These are phyloP conservation scores for Podarcis cretensis DNA, from an alignment of 2,113 vertebrate species.

Conservation along the genomic window DNA sequence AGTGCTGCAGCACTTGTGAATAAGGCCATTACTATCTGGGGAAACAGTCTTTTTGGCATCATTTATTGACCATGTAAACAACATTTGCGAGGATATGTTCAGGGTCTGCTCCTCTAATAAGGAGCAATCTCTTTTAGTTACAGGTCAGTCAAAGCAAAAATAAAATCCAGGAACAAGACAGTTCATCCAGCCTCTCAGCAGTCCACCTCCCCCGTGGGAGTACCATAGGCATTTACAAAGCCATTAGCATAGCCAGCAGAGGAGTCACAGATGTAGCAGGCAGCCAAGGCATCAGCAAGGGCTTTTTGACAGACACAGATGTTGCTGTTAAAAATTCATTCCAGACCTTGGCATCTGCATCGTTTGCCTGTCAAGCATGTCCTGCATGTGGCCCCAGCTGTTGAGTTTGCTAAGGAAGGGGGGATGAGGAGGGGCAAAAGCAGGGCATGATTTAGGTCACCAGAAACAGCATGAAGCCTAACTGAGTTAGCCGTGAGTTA, in stretches of 20 bases:
- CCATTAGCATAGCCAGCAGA: slow-evolving; percentile 49
- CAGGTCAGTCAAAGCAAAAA: slow-evolving; percentile 47
- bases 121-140: slow-evolving; percentile 29
- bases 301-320: slow-evolving; percentile 73
- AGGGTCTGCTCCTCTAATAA: slow-evolving; percentile 40
- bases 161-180: slow-evolving; percentile 2
- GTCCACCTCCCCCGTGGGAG: slow-evolving; percentile 46
- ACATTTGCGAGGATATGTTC: slow-evolving; percentile 42
- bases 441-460: slow-evolving; percentile 33
- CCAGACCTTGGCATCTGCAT: slow-evolving; percentile 59
- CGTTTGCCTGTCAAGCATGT: slow-evolving; percentile 62
- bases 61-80: slow-evolving; percentile 14
- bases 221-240: slow-evolving; percentile 42
- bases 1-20: background rate
- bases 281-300: slow-evolving; percentile 65
- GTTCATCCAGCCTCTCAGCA: slow-evolving; percentile 47
- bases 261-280: slow-evolving; percentile 50
- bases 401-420: slow-evolving; percentile 43
- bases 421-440: slow-evolving; percentile 4
- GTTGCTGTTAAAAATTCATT: slow-evolving; percentile 77
- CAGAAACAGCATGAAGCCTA: background rate
- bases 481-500: background rate
- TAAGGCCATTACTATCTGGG: background rate
- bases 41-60: slow-evolving; percentile 23
- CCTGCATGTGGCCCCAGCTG: slow-evolving; percentile 55